Evolutionary conservation across 2,888 invertebrate genomes (phyloP).

Genomic region (Digitonthophagus gazella): DNA sequence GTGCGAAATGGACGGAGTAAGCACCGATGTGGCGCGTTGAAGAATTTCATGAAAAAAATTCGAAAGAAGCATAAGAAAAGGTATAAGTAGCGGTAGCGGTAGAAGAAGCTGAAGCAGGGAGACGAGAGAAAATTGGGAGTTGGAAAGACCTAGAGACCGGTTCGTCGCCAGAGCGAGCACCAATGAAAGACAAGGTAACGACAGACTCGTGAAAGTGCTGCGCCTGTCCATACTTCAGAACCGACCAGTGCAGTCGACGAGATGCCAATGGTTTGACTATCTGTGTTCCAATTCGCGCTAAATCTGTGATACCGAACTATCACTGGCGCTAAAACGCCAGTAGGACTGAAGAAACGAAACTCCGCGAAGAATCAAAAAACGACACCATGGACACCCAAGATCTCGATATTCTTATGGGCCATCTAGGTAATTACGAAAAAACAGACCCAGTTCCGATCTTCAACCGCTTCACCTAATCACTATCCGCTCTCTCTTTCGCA

Average conservation of each 20-base stretch:
- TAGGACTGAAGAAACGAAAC: background rate
- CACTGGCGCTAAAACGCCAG: background rate
- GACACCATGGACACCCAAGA: slow-evolving; percentile 39
- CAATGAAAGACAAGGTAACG: slow-evolving; percentile 11
- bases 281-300: slow-evolving; percentile 8
- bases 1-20: no score
- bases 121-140: background rate
- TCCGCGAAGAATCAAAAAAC: background rate
- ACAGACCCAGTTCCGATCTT: background rate
- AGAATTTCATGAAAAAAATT: background rate
- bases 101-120: no score
- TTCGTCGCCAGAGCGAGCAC: background rate
- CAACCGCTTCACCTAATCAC: background rate
- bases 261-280: background rate
- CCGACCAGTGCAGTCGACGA: background rate
- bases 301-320: slow-evolving; percentile 5
- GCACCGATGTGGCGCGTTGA: no score
- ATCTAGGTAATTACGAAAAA: slow-evolving; percentile 40
- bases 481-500: background rate
- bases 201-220: slow-evolving; percentile 11
- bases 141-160: slow-evolving; percentile 1
- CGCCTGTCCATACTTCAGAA: background rate
- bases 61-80: background rate
- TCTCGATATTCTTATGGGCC: slow-evolving; percentile 43
- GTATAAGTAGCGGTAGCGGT: background rate